Percentiles rank a stretch among this genome's conserved stretches.
Evolutionary conservation across 2,888 invertebrate species (phyloP).

Genomic region (Acronicta aceris): DNA sequence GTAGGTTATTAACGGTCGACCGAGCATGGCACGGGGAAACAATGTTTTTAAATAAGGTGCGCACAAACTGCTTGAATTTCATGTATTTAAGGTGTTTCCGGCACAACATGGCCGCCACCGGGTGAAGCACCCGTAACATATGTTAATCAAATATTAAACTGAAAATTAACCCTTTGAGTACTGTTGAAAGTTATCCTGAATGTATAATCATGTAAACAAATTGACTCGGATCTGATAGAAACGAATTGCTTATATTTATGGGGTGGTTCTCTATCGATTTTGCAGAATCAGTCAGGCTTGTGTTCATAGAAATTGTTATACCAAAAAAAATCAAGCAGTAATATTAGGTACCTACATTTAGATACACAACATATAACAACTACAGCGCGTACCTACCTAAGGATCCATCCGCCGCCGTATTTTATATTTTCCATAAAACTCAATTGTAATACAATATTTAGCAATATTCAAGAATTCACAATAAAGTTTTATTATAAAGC

Average conservation of each 20-base stretch:
- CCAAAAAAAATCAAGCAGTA: too few relatives aligned
- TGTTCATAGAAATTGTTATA: constrained; percentile 1
- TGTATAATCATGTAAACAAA: neutral
- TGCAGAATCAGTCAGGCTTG: neutral
- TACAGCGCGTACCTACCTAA: too few relatives aligned
- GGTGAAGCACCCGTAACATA: neutral
- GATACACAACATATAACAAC: too few relatives aligned
- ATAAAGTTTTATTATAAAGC: constrained; percentile 14
- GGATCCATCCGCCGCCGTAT: too few relatives aligned
- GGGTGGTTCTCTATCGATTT: neutral
- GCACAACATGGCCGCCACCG: constrained; percentile 4
- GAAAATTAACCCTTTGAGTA: constrained; percentile 7
- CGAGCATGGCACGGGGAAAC: neutral
- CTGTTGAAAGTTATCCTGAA: neutral
- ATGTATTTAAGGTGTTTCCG: neutral
- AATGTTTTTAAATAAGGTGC: constrained; percentile 8
- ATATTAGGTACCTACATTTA: too few relatives aligned
- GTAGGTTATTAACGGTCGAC: neutral
- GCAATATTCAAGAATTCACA: constrained; percentile 17
- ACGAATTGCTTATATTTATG: constrained; percentile 21
- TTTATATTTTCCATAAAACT: neutral
- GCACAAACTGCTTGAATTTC: constrained; percentile 1
- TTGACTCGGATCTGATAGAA: neutral
- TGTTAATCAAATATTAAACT: constrained; percentile 8
- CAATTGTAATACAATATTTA: neutral